phyloP scores from a whole-genome alignment of 1,140 invertebrate genomes.

The Papilio polyxenes region DNA sequence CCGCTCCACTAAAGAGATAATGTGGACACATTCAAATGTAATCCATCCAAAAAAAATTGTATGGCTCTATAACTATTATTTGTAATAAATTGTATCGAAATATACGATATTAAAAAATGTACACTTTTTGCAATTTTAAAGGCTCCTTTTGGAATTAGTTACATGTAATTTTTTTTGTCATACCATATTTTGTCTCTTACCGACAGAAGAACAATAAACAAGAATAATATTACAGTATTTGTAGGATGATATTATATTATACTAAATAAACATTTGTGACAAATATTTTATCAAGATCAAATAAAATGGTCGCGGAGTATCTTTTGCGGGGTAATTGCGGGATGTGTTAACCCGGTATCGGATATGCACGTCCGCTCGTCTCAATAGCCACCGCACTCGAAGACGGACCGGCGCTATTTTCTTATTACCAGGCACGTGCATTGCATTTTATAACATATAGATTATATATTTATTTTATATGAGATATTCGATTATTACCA shows the following conservation, averaged over 20 bases:
- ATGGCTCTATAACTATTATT: too few relatives aligned
- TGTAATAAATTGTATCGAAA: too few relatives aligned
- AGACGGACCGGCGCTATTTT: background rate
- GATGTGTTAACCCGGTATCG: slow-evolving; percentile 16
- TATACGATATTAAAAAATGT: too few relatives aligned
- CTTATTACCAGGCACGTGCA: slow-evolving; percentile 10
- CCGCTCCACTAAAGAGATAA: background rate
- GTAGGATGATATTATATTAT: too few relatives aligned
- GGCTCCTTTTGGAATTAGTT: too few relatives aligned
- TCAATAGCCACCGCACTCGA: background rate
- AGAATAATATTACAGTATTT: background rate
- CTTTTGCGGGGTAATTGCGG: slow-evolving; percentile 3
- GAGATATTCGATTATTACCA: background rate
- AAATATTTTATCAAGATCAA: slow-evolving; percentile 2
- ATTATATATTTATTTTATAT: background rate
- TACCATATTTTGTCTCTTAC: background rate
- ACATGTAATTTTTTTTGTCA: too few relatives aligned
- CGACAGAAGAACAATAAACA: background rate
- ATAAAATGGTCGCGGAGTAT: background rate
- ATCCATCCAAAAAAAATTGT: background rate
- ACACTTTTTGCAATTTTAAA: too few relatives aligned
- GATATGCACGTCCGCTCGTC: slow-evolving; percentile 18
- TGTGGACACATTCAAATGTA: background rate
- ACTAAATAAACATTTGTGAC: background rate
- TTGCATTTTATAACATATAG: background rate